These are phyloP conservation scores for Penaeus chinensis DNA, from an alignment of 1,140 invertebrate genomes.

Conservation along the genomic window DNA sequence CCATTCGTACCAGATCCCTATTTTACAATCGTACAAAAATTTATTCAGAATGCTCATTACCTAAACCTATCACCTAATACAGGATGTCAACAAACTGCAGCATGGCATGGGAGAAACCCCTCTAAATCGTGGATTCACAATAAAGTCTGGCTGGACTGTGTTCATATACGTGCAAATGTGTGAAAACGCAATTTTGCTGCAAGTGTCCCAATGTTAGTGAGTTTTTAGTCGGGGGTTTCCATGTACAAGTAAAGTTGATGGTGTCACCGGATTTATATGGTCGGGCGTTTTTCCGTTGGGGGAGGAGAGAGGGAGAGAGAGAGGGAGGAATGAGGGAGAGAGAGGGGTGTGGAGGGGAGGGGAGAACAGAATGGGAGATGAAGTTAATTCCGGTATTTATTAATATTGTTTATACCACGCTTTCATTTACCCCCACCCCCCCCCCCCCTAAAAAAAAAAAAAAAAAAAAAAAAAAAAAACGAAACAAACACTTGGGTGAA, in stretches of 20 bases:
- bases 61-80: slow-evolving; percentile 59
- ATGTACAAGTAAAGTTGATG: slow-evolving; percentile 61
- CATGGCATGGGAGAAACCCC: slow-evolving; percentile 54
- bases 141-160: slow-evolving; percentile 52
- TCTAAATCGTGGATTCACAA: slow-evolving; percentile 59
- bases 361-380: too few species aligned
- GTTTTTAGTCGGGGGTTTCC: slow-evolving; percentile 57
- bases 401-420: too few species aligned
- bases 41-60: slow-evolving; percentile 61
- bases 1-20: slow-evolving; percentile 44
- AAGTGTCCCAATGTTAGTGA: slow-evolving; percentile 59
- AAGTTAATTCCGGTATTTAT: too few species aligned
- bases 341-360: too few species aligned
- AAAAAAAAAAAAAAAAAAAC: too few species aligned
- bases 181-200: slow-evolving; percentile 61
- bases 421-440: too few species aligned
- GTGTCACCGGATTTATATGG: slow-evolving; percentile 41
- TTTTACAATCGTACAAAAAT: slow-evolving; percentile 58
- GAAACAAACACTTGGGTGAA: too few species aligned
- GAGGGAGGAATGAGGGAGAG: not conserved
- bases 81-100: slow-evolving; percentile 51
- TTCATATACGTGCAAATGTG: slow-evolving; percentile 62
- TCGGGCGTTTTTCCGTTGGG: slow-evolving; percentile 20
- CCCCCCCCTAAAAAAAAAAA: too few species aligned
- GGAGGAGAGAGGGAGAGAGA: not conserved